These are phyloP conservation scores for Sesia bembeciformis DNA, from an alignment of 2,888 invertebrate genomes.

Conservation along the genomic window DNA sequence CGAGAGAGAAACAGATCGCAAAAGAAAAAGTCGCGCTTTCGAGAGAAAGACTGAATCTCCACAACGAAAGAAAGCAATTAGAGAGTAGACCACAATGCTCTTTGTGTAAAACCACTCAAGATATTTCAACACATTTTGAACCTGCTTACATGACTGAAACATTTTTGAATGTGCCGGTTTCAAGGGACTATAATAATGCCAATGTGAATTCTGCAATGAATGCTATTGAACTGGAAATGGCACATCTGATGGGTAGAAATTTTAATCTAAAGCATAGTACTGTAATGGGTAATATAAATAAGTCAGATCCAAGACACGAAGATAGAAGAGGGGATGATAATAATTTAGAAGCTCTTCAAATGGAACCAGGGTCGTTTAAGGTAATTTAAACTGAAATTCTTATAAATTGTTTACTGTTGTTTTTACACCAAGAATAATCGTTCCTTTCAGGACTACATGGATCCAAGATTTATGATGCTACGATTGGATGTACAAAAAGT, in stretches of 20 bases:
- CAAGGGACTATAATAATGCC: slow-evolving; percentile 37
- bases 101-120: slow-evolving; percentile 48
- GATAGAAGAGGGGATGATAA: slow-evolving; percentile 13
- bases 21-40: slow-evolving; percentile 76
- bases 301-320: slow-evolving; percentile 9
- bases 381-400: slow-evolving; percentile 13
- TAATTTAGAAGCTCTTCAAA: slow-evolving; percentile 15
- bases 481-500: slow-evolving; percentile 63
- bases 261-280: slow-evolving; percentile 30
- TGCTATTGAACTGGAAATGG: slow-evolving; percentile 55
- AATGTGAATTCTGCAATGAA: slow-evolving; percentile 39
- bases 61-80: slow-evolving; percentile 67
- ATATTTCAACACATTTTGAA: slow-evolving; percentile 26
- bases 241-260: slow-evolving; percentile 44
- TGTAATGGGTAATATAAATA: slow-evolving; percentile 16
- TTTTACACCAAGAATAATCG: neutral
- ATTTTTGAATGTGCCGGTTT: slow-evolving; percentile 32
- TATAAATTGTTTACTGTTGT: neutral
- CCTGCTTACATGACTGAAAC: slow-evolving; percentile 32
- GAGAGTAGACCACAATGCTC: slow-evolving; percentile 56
- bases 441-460: slow-evolving; percentile 54
- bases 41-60: slow-evolving; percentile 71
- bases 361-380: slow-evolving; percentile 30
- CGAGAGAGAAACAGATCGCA: slow-evolving; percentile 75
- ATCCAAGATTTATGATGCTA: slow-evolving; percentile 66